Evolutionary conservation across 2,113 vertebrate species (phyloP), one percentile per base, ranked within the genome.

Genomic region (Cavia porcellus): DNA sequence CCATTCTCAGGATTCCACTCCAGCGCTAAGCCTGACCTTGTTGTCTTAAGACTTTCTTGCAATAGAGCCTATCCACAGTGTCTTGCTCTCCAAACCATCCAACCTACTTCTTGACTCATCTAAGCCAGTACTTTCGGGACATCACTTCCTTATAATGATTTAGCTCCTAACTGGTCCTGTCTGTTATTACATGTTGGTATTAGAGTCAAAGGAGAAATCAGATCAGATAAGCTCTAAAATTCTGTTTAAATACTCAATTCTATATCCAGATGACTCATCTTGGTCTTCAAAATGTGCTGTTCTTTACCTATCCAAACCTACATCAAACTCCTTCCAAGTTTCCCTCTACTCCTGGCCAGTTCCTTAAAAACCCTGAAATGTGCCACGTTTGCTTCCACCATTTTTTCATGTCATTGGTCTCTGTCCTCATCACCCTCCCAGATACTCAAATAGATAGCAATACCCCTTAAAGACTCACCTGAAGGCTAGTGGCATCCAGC

Each of bases 151-250:
- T 66, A 42, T 15, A 68, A 74, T 38, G 68, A 70, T 61, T 52
- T 89, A 87, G 50, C 45, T 59, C 57, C 89, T 55, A 92, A 80
- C 3, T 50, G 25, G 70, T 32, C 55, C 86, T 24, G 14, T 87
- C 61, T 52, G 45, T 68, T 47, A 59, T 30, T 68, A 62, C 6
- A 25, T 20, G 70, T 12, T 42, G 89, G 47, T 32, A 2, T 79
- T 55, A 81, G 81, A 68, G 45, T 93, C 59, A 57, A 92, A 81
- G 85, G 68, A 89, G 52, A 96, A 92, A 92, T 30, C 91, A 17
- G 13, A 45, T 91, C 70, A 89, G 62, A 75, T 47, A 64, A 93
- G 90, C 30, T 83, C 47, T 86, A 79, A 83, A 91, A 77, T 57
- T 77, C 61, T 92, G 38, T n/a, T 88, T 45, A 83, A 89, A 92